Evolutionary conservation across 2,113 vertebrate species (phyloP).

Genomic region (Mus spicilegus): DNA sequence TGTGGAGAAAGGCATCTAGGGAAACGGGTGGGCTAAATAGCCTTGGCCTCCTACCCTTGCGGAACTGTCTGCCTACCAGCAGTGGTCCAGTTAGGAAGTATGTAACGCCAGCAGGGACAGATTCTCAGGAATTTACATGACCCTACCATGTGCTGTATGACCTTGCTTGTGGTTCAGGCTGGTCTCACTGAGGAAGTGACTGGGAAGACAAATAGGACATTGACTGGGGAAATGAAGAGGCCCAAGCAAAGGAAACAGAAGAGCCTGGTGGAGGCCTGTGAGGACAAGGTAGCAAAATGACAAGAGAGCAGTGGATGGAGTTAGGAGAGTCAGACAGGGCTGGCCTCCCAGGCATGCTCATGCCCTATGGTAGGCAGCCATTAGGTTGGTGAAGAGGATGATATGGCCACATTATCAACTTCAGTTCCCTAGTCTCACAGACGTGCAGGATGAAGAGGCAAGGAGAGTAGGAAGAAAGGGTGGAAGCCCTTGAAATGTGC

Average conservation of each 20-base stretch:
- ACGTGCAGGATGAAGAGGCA: neutral
- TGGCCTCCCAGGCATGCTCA: neutral
- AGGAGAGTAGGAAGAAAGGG: neutral
- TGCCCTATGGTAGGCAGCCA: neutral
- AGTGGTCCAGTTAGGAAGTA: neutral
- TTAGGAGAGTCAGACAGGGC: too few relatives aligned
- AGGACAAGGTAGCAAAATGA: neutral
- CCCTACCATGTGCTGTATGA: neutral
- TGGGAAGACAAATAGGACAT: neutral
- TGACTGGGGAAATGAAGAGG: neutral
- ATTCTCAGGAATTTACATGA: neutral
- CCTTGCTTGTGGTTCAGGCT: neutral
- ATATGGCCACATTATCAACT: neutral
- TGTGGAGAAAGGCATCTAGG: neutral
- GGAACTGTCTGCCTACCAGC: neutral
- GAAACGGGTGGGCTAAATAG: too few relatives aligned
- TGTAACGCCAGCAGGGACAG: neutral
- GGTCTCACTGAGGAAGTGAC: neutral
- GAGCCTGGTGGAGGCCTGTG: neutral
- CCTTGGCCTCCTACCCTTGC: neutral
- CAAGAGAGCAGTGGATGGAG: neutral
- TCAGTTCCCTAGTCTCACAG: neutral
- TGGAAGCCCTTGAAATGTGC: neutral
- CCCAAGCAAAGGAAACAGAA: neutral
- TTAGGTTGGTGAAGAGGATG: neutral